Evolutionary conservation across 2,113 vertebrate genomes (phyloP).

Genomic region (Daboia siamensis): DNA sequence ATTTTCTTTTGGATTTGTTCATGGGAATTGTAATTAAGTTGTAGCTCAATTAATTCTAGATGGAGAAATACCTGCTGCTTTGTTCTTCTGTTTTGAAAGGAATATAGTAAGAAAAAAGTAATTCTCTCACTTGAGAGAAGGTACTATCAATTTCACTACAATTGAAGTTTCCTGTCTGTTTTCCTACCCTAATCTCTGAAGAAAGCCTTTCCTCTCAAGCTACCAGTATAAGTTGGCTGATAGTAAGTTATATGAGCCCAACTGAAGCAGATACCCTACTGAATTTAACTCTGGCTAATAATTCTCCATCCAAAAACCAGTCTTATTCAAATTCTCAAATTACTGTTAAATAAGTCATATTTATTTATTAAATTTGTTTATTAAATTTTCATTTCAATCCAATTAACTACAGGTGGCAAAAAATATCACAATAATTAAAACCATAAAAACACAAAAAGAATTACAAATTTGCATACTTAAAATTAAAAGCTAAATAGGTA

Average conservation of each 20-base stretch:
- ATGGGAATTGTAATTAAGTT: neutral
- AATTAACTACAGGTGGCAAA: neutral
- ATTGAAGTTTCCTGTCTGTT: neutral
- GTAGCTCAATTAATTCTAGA: neutral
- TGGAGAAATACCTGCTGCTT: neutral
- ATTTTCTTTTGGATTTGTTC: neutral
- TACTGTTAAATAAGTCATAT: neutral
- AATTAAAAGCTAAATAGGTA: neutral
- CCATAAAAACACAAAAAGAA: neutral
- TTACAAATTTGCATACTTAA: neutral
- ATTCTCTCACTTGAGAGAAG: neutral
- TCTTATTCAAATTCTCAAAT: neutral
- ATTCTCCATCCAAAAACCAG: neutral
- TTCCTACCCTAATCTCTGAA: neutral
- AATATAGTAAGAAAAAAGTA: neutral
- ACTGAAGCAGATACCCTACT: neutral
- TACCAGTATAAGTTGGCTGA: neutral
- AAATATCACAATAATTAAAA: neutral
- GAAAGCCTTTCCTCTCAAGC: neutral
- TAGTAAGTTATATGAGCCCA: neutral
- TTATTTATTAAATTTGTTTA: neutral
- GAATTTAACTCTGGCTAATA: neutral
- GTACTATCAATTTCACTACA: neutral
- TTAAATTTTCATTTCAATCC: neutral
- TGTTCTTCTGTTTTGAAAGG: neutral